A percentile compares a stretch with the other conserved stretches of the same genome.
These are phyloP conservation scores for Saturnia japonica DNA, from an alignment of 2,888 invertebrate genomes.

Conservation along the genomic window DNA sequence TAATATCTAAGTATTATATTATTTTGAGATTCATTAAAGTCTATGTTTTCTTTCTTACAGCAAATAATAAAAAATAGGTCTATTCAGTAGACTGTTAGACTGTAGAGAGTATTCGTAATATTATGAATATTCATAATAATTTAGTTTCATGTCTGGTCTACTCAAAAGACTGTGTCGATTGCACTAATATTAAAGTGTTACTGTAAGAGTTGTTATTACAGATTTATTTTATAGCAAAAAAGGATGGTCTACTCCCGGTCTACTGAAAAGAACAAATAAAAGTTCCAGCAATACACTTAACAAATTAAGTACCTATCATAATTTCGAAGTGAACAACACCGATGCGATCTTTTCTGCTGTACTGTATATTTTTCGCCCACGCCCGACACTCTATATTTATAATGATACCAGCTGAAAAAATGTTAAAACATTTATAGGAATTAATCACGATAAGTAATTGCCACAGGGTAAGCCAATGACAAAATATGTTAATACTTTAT, in stretches of 20 bases:
- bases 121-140: background rate
- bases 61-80: background rate
- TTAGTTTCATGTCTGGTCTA: slow-evolving; percentile 13
- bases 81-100: background rate
- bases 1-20: background rate
- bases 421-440: background rate
- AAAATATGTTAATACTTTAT: background rate
- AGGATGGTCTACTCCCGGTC: slow-evolving; percentile 22
- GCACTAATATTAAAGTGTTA: background rate
- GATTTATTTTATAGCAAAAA: slow-evolving; percentile 2
- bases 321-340: slow-evolving; percentile 84
- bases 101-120: background rate
- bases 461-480: background rate
- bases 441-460: background rate
- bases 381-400: slow-evolving; percentile 92
- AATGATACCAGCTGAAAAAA: slow-evolving; percentile 79
- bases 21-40: background rate
- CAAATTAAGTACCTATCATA: slow-evolving; percentile 64
- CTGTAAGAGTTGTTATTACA: background rate
- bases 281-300: slow-evolving; percentile 9
- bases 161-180: slow-evolving; percentile 13
- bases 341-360: slow-evolving; percentile 84
- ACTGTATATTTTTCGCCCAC: slow-evolving; percentile 92
- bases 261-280: slow-evolving; percentile 26
- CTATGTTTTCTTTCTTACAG: background rate